Percentiles rank a stretch among this genome's conserved stretches.
phyloP scores from a whole-genome alignment of 23 tunicate species.

The Ciona savignyi region DNA sequence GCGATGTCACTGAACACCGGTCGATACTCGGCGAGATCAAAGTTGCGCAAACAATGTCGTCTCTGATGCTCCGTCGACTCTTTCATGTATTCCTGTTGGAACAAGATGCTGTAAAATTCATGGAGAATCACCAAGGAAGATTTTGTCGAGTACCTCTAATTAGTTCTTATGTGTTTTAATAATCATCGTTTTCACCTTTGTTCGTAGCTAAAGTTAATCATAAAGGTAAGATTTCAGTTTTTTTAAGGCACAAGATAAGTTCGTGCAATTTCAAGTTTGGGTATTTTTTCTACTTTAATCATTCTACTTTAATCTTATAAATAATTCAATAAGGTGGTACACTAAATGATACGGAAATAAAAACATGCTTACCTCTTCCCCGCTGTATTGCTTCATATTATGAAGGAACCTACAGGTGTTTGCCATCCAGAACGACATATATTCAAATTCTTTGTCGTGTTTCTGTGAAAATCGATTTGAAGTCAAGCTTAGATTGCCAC shows the following conservation, averaged over 20 bases:
- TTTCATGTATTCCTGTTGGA: slow-evolving; percentile 49
- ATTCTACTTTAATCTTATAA: background rate
- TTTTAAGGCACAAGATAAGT: no score
- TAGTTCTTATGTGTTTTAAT: no score
- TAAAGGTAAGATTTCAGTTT: no score
- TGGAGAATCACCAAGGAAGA: background rate
- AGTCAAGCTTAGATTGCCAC: no score
- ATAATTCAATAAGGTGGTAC: background rate
- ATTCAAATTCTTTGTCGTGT: slow-evolving; percentile 77
- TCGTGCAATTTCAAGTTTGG: no score
- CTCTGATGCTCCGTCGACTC: slow-evolving; percentile 61
- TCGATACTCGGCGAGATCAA: slow-evolving; percentile 91
- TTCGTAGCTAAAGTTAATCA: no score
- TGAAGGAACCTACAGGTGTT: slow-evolving; percentile 80
- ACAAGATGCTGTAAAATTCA: background rate
- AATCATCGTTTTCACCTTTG: no score
- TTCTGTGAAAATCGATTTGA: slow-evolving; percentile 28
- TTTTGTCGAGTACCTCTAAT: no score
- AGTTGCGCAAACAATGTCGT: slow-evolving; percentile 74
- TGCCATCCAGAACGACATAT: slow-evolving; percentile 82
- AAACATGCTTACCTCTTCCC: slow-evolving; percentile 63
- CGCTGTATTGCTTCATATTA: slow-evolving; percentile 93
- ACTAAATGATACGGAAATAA: background rate
- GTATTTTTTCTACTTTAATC: no score
- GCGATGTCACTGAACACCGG: slow-evolving; percentile 90